Evolutionary conservation across 2,797 vertebrate species (phyloP), one percentile per base, ranked within the genome.

Genomic region (Clarias laeviceps): DNA sequence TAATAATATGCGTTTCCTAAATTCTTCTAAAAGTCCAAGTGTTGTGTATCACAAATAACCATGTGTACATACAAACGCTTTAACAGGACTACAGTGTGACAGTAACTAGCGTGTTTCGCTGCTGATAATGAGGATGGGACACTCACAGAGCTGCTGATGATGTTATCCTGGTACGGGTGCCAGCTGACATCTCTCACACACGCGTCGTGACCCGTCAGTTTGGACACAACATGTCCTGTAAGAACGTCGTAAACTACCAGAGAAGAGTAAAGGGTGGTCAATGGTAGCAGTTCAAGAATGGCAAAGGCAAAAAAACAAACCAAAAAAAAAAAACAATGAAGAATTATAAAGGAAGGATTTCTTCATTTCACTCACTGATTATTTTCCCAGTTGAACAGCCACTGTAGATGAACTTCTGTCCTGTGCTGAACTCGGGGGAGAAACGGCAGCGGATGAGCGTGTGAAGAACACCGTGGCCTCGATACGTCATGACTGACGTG

Each of bases 111-210:
- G 2, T 1, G 56, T 12, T 37, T 61, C 29, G 5, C 24, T 12
- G n/a, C 32, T 76, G 37, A 79, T 29, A 57, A 66, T 72, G 29
- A 40, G 32, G 12, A 15, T 5, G 15, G 0, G 54, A 34, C 11
- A 94, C 97, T 97, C 90, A 97, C 97, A 87, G 97, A 98, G 91
- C 96, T 97, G 95, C 97, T 98, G 93, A 97, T 92, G 56, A 98
- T 95, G 91, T 92, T 96, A 93, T 96, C 96, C 87, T 97, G 95
- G 6, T 95, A 97, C 0, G 97, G 97, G 81, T 98, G 97, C 97
- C 97, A 98, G 77, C 95, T 96, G 89, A 97, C 95, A 0, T 98
- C 97, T 82, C 97, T 95, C 89, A 98, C 97, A 27, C 97, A 98
- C 0, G 97, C 97, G 0, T 96, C 96, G 56, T 98, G 97, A 64